These are phyloP conservation scores for Verasper variegatus DNA, from an alignment of 2,113 vertebrate genomes.

Conservation along the genomic window DNA sequence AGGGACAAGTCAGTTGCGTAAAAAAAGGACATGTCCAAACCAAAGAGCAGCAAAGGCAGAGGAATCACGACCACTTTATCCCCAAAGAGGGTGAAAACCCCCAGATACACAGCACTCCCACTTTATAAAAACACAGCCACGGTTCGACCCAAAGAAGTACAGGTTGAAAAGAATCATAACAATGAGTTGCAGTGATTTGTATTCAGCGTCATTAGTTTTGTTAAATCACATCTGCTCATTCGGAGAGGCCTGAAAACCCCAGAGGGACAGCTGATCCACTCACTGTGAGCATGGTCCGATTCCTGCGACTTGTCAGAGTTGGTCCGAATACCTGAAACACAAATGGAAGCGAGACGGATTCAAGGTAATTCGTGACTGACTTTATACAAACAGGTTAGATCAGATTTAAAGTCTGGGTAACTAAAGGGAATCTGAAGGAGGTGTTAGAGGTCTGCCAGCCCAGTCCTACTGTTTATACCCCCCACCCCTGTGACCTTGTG, in stretches of 20 bases:
- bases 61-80: background rate
- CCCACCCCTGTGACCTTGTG: conserved; percentile 71
- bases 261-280: conserved; percentile 36
- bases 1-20: conserved; percentile 46
- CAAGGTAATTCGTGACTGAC: accelerated
- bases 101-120: background rate
- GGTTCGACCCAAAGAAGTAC: background rate
- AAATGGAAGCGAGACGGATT: background rate
- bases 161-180: conserved; percentile 1
- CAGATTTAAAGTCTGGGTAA: too few species aligned
- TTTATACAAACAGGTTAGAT: background rate
- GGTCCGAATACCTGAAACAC: conserved; percentile 75
- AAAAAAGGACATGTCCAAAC: background rate
- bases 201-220: background rate
- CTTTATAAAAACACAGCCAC: background rate
- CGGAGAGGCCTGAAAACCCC: background rate
- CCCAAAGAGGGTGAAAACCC: background rate
- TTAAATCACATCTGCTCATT: background rate
- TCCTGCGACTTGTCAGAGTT: conserved; percentile 62
- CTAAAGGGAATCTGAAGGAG: background rate
- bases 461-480: background rate
- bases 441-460: background rate
- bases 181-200: background rate
- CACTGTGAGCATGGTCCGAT: conserved; percentile 61
- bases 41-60: too few species aligned